phyloP scores from a whole-genome alignment of 2,888 invertebrate species.

The Cheiracanthium punctorium region DNA sequence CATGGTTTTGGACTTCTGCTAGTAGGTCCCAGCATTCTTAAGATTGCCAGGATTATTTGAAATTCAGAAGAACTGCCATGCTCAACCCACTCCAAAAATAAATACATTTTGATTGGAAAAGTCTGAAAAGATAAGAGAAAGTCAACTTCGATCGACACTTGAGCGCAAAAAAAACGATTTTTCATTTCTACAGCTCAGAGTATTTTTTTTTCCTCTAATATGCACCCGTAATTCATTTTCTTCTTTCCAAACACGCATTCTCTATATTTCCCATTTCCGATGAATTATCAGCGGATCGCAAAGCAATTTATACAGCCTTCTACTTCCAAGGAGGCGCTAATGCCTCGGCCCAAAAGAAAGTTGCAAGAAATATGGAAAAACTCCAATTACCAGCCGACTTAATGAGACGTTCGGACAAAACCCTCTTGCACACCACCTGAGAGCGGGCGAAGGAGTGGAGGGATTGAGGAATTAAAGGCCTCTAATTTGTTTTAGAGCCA shows the following conservation, averaged over 20 bases:
- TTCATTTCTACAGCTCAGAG: no score
- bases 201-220: no score
- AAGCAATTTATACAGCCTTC: slow-evolving; percentile 59
- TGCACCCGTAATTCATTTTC: not conserved
- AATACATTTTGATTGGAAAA: no score
- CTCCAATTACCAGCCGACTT: slow-evolving; percentile 61
- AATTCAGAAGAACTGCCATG: no score
- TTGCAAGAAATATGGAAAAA: slow-evolving; percentile 67
- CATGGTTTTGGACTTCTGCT: no score
- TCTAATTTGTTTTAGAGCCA: slow-evolving; percentile 67
- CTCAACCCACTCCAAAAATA: no score
- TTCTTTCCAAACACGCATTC: not conserved
- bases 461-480: slow-evolving; percentile 61
- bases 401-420: slow-evolving; percentile 51
- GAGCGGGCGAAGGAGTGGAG: not conserved
- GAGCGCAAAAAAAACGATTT: no score
- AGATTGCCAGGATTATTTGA: no score
- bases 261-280: not conserved
- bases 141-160: no score
- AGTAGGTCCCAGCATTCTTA: no score
- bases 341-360: slow-evolving; percentile 38
- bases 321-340: slow-evolving; percentile 19
- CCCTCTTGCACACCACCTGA: not conserved
- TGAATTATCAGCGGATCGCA: slow-evolving; percentile 32
- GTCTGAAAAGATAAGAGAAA: no score